A percentile compares a stretch with the other conserved stretches of the same genome.
Evolutionary conservation across 92 coral and sea anemone species (phyloP).

Genomic region (Phymanthus crucifer): DNA sequence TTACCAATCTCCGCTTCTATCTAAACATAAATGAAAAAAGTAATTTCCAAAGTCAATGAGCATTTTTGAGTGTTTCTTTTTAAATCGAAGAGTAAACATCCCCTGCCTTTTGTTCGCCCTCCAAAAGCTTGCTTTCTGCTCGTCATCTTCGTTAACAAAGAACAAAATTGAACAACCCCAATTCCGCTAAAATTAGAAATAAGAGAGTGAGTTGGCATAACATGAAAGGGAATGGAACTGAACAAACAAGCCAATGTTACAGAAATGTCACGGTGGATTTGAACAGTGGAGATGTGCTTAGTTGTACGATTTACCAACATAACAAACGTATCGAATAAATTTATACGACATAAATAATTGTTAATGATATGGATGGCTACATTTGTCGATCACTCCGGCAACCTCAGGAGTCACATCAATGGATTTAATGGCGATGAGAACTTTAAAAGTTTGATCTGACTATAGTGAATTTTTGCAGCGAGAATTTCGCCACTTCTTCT

Average conservation of each 20-base stretch:
- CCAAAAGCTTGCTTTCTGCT: neutral
- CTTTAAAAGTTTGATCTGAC: neutral
- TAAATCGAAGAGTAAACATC: conserved; percentile 4
- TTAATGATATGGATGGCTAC: neutral
- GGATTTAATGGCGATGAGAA: neutral
- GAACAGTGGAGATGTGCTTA: too few species aligned
- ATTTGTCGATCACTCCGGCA: neutral
- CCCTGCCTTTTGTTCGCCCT: neutral
- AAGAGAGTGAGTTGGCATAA: neutral
- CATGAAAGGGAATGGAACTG: neutral
- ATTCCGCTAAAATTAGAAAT: conserved; percentile 7
- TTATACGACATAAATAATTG: neutral
- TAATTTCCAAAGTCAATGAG: conserved; percentile 1
- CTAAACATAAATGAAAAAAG: conserved; percentile 8
- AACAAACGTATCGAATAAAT: too few species aligned
- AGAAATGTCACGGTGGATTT: neutral
- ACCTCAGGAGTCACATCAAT: neutral
- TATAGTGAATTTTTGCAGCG: too few species aligned
- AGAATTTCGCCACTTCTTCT: too few species aligned
- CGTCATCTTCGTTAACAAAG: conserved; percentile 6
- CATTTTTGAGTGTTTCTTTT: conserved; percentile 12
- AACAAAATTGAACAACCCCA: neutral
- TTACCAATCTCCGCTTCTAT: conserved; percentile 10
- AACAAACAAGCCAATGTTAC: neutral
- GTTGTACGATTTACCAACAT: neutral